phyloP scores from a whole-genome alignment of 2,113 vertebrate species.

The Neoarius graeffei region DNA sequence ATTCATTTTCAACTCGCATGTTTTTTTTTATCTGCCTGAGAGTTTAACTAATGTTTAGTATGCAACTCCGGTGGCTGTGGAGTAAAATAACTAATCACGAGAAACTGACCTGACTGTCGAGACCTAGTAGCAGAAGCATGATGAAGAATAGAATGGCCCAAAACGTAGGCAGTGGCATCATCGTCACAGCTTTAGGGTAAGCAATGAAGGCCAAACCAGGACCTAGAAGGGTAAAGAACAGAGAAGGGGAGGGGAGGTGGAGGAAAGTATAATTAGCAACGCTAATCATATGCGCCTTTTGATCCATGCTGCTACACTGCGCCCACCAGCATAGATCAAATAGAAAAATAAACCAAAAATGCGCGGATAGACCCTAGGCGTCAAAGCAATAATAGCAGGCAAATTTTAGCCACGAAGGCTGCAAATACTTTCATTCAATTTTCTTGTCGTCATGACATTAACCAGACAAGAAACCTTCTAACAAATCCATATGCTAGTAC shows the following conservation, averaged over 20 bases:
- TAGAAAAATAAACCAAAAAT: conserved; percentile 26
- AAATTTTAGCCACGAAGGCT: not conserved
- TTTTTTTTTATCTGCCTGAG: not conserved
- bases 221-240: conserved; percentile 79
- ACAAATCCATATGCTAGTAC: not conserved
- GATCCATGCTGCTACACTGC: conserved; percentile 41
- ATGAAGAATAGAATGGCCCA: conserved; percentile 99
- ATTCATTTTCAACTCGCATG: not conserved
- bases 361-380: conserved; percentile 13
- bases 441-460: conserved; percentile 9
- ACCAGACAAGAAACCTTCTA: not conserved
- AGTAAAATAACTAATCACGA: not conserved
- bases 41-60: not conserved
- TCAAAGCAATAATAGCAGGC: not conserved
- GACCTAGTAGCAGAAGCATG: conserved; percentile 98
- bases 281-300: conserved; percentile 29
- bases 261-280: conserved; percentile 52
- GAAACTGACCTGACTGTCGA: conserved; percentile 94
- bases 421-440: not conserved
- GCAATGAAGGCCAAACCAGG: conserved; percentile 98
- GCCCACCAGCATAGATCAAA: conserved; percentile 47
- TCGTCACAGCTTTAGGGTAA: conserved; percentile 96
- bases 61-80: not conserved
- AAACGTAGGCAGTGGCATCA: conserved; percentile 97
- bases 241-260: conserved; percentile 50